Base-by-base conservation (phyloP, 1,140 invertebrate species). In the Drosophila aff. region DNA sequence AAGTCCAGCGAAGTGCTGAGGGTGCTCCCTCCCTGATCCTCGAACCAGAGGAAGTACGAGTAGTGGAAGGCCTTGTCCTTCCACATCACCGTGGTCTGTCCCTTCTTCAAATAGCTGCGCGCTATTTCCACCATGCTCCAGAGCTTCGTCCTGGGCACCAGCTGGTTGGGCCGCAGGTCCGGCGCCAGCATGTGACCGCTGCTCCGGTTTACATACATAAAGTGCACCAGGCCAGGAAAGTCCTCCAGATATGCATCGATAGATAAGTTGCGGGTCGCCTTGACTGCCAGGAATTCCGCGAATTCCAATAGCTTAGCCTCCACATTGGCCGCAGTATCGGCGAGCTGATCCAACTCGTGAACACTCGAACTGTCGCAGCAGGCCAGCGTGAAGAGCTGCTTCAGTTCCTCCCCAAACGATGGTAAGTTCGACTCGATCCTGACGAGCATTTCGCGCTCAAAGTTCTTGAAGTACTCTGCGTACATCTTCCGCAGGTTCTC, bases 21-120 rank as follows among this genome's bases (percentile, higher is more conserved):
- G n/a, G 96, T 94, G 23, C 95, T 94, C 8, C 96, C 96, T 23
- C 94, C 94, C 55, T 92, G 94, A 91, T 97, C 96, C 93, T 97
- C 96, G 91, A 97, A 97, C 97, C 97, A 97, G 6, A 97, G 93
- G 87, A 97, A 97, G 91, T 97, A 97, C 6, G 96, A 96, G 92
- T 96, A 97, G 91, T 95, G 96, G 77, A 97, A 97, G 33, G 96
- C 95, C 46, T 95, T 96, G 78, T 97, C 96, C 86, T 96, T 96
- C 96, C 96, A 96, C 93, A 97, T 96, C 7, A 97, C 93, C 6
- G 96, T 95, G 40, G 96, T 94, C 83, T 97, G 96, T 2, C 96
- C 96, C 89, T 96, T 95, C 89, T 95, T 95, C 31, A 97, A 92
- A 93, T 97, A 96, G 55, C 93, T 93, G 69, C 95, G 93, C 31